Base-by-base conservation (phyloP, 2,113 vertebrate species). In the Phainopepla nitens region DNA sequence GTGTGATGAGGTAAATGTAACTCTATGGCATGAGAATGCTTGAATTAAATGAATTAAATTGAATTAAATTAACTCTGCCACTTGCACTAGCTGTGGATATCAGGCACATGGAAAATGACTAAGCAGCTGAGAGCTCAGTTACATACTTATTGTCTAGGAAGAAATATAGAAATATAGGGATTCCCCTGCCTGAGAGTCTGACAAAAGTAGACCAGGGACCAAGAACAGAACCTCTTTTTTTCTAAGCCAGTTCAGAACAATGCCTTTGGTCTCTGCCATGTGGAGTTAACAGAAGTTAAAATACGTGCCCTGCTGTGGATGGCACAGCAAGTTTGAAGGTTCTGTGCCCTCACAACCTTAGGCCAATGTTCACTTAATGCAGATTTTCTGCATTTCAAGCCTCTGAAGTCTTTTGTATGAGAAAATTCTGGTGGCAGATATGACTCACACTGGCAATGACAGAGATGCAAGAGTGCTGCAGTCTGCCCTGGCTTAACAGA, bases 241-340 rank as follows among this genome's bases (percentile, higher is more conserved):
- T 65, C 21, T 25, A 23, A 13, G 6, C 7, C 72, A 24, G 0
- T 76, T 39, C 44, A 50, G 62, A 25, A 47, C 23, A 82, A 36
- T 19, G 29, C n/a, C 44, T 88, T 68, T 54, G 57, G 7, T 60
- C 57, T 47, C 57, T 83, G 41, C 21, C 21, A 42, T 6, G 20
- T 4, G 17, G 36, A 83, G 36, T 31, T 71, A 44, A 68, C 23
- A 27, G 6, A 77, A 60, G 14, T 23, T 64, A 45, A 94, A 6
- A 33, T 28, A 7, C 0, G 0, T 45, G 33, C 51, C 42, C 39
- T 3, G 5, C 42, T 41, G 14, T 19, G 47, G 39, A 42, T 50
- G 28, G 7, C 31, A 21, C 9, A 20, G 33, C 8, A 72, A 29
- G 11, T 22, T 33, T 65, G 36, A 71, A 70, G 69, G 17, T 33